A percentile compares a stretch with the other conserved stretches of the same genome.
Conservation (phyloP, 2,797 vertebrate species). For the Octomys mimax region DNA sequence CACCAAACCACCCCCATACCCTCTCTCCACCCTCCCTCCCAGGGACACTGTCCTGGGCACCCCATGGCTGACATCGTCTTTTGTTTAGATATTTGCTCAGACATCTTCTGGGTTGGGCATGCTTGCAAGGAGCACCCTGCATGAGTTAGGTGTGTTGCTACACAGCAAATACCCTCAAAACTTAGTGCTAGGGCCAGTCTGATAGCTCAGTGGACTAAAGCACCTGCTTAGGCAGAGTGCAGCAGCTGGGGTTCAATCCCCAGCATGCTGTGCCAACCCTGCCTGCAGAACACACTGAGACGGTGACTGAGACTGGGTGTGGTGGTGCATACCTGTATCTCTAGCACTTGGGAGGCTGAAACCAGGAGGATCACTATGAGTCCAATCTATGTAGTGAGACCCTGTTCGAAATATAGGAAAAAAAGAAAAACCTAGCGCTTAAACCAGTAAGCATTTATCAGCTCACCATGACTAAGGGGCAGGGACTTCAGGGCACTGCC, state of each 20-base stretch:
- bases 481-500: neutral
- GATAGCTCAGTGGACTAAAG: too few relatives aligned
- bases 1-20: neutral
- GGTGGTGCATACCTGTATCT: too few relatives aligned
- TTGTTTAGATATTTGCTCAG: neutral
- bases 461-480: neutral
- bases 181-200: neutral
- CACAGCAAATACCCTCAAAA: neutral
- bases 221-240: too few relatives aligned
- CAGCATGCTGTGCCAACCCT: too few relatives aligned
- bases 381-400: too few relatives aligned
- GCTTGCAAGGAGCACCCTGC: neutral
- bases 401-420: too few relatives aligned
- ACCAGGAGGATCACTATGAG: too few relatives aligned
- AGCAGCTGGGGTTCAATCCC: too few relatives aligned
- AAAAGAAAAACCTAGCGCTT: neutral
- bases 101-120: neutral
- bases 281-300: too few relatives aligned
- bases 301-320: too few relatives aligned
- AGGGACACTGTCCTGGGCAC: neutral
- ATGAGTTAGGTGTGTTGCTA: neutral
- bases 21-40: neutral
- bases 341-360: too few relatives aligned
- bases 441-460: neutral
- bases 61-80: too few relatives aligned